A percentile compares a stretch with the other conserved stretches of the same genome.
Conservation (phyloP, 2,888 invertebrate genomes). For the Alviniconcha strummeri region DNA sequence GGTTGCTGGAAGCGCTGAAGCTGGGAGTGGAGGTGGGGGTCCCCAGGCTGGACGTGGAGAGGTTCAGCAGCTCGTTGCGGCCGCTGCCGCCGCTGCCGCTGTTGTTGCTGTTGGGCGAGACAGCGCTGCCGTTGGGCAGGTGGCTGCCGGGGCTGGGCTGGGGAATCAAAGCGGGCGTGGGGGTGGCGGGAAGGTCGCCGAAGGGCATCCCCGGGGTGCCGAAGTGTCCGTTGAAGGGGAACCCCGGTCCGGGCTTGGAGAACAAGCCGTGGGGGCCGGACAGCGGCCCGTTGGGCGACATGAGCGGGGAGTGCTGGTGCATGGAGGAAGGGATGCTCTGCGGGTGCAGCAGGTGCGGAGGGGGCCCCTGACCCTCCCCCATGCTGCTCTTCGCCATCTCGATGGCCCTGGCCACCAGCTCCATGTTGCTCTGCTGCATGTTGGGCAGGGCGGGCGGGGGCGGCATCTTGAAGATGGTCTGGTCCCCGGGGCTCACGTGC, state of each 20-base stretch:
- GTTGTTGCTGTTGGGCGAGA: constrained; percentile 17
- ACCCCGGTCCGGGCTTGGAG: constrained; percentile 56
- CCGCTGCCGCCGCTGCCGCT: constrained; percentile 15
- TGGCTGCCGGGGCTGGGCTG: constrained; percentile 32
- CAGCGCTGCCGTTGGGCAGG: constrained; percentile 10
- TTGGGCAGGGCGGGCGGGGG: constrained; percentile 55
- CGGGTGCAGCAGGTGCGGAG: constrained; percentile 41
- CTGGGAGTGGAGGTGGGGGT: constrained; percentile 19
- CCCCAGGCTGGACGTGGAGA: constrained; percentile 8
- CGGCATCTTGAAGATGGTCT: constrained; percentile 59
- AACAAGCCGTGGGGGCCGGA: constrained; percentile 24
- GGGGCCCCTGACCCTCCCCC: constrained; percentile 16
- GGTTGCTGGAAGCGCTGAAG: constrained; percentile 28
- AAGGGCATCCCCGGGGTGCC: constrained; percentile 35
- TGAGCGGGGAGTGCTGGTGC: constrained; percentile 45
- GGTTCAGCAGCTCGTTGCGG: constrained; percentile 24
- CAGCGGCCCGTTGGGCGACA: constrained; percentile 47
- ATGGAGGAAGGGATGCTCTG: constrained; percentile 34
- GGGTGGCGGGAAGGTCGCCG: constrained; percentile 37
- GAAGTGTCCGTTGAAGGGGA: constrained; percentile 57
- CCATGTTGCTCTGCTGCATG: constrained; percentile 38
- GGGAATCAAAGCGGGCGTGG: constrained; percentile 39
- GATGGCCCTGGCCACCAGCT: constrained; percentile 42
- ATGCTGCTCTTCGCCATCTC: constrained; percentile 38
- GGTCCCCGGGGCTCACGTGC: constrained; percentile 50